These are phyloP conservation scores for Pyrrhosoma nymphula DNA, from an alignment of 2,888 invertebrate genomes.

Conservation along the genomic window DNA sequence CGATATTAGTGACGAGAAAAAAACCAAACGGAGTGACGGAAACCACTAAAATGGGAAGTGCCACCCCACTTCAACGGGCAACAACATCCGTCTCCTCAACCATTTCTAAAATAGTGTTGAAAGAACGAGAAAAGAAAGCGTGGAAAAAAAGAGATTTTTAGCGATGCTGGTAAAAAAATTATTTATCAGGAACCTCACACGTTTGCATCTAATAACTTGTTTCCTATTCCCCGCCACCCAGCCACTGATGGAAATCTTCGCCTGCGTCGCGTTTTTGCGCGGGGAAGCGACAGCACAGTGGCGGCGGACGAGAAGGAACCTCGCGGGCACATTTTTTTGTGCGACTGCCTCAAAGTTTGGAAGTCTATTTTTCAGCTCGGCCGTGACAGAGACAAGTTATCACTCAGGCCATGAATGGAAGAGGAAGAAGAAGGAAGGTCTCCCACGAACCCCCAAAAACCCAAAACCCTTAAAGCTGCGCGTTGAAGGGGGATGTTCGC, in stretches of 20 bases:
- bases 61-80: not conserved
- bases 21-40: too few species aligned
- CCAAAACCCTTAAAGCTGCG: not conserved
- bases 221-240: not conserved
- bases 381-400: slow-evolving; percentile 61
- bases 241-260: not conserved
- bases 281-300: not conserved
- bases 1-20: too few species aligned
- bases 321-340: slow-evolving; percentile 30
- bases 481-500: not conserved
- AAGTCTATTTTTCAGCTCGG: slow-evolving; percentile 58
- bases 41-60: too few species aligned
- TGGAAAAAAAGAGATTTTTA: not conserved
- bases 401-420: slow-evolving; percentile 37
- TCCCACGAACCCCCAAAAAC: not conserved
- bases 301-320: not conserved
- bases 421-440: not conserved
- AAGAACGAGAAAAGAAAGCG: not conserved
- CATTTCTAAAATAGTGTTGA: not conserved
- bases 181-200: not conserved
- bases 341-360: slow-evolving; percentile 45
- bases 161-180: not conserved
- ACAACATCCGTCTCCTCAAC: not conserved
- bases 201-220: slow-evolving; percentile 5
- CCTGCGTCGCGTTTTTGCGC: not conserved